These are phyloP conservation scores for Aphidoletes aphidimyza DNA, from an alignment of 2,888 invertebrate species.

Conservation along the genomic window DNA sequence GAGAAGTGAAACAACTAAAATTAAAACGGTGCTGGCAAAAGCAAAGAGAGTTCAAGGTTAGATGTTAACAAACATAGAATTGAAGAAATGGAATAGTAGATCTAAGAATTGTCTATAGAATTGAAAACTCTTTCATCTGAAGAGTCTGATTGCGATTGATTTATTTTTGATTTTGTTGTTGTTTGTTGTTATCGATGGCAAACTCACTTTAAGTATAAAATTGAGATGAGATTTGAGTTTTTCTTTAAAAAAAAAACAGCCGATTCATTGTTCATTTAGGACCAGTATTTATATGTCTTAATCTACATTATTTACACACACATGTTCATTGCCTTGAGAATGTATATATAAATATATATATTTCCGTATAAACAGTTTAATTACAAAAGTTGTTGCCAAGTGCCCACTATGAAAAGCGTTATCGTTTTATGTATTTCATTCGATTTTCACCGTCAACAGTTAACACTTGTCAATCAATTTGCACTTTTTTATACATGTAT, in stretches of 20 bases:
- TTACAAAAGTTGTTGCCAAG: slow-evolving; percentile 6
- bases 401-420: neutral
- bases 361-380: neutral
- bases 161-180: no score
- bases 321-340: neutral
- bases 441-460: no score
- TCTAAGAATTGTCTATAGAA: neutral
- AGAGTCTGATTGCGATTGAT: neutral
- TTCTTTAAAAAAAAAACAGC: neutral
- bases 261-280: neutral
- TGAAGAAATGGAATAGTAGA: neutral
- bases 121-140: neutral
- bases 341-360: neutral
- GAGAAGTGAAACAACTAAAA: neutral
- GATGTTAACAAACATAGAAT: slow-evolving; percentile 18
- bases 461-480: no score
- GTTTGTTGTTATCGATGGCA: neutral
- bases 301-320: slow-evolving; percentile 29
- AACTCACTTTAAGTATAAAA: no score
- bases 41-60: slow-evolving; percentile 15
- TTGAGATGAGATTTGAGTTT: neutral
- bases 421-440: no score
- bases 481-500: neutral
- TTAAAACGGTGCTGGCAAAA: slow-evolving; percentile 37
- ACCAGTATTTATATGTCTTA: neutral